Evolutionary conservation across 2,797 vertebrate species (phyloP).

Genomic region (Gobio occitaniae): DNA sequence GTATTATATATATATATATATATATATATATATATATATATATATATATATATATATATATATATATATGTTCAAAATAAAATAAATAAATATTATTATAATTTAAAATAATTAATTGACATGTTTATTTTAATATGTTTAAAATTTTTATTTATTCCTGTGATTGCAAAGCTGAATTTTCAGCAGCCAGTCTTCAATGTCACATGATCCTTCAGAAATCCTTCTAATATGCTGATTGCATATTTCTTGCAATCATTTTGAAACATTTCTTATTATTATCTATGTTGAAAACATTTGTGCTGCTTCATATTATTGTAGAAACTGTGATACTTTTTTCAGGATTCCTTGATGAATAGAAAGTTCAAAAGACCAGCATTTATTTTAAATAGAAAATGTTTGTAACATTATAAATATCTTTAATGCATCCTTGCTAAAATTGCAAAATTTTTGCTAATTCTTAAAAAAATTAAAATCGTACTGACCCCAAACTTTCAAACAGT

Average conservation of each 20-base stretch:
- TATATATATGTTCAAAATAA: too few species aligned
- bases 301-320: neutral
- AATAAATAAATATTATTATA: neutral
- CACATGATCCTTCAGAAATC: neutral
- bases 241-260: too few species aligned
- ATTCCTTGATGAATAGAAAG: neutral
- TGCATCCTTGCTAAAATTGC: neutral
- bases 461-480: neutral
- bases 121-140: neutral
- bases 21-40: too few species aligned
- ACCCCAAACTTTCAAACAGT: neutral
- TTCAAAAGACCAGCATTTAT: too few species aligned
- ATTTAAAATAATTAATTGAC: neutral
- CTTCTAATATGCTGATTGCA: neutral
- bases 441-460: too few species aligned
- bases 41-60: too few species aligned
- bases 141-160: neutral
- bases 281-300: neutral
- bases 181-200: neutral
- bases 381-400: neutral
- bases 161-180: conserved; percentile 3
- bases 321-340: neutral
- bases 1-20: too few species aligned
- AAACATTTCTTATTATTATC: neutral
- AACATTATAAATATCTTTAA: neutral